A percentile compares a stretch with the other conserved stretches of the same genome.
phyloP scores from a whole-genome alignment of 2,888 invertebrate species.

The Heliconius ethilla region DNA sequence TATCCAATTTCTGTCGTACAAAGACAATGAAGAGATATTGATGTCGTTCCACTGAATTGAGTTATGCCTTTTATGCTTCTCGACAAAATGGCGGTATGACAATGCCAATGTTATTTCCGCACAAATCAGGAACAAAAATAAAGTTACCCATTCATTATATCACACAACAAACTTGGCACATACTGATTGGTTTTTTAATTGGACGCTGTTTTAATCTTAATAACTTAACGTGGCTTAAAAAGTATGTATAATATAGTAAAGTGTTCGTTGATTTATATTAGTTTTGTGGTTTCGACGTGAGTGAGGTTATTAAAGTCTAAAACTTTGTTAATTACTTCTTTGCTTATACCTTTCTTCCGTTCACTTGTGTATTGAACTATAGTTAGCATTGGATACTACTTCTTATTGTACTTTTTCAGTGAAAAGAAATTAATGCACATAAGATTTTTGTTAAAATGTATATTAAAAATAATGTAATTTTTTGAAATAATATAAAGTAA shows the following conservation, averaged over 20 bases:
- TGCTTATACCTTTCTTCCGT: no score
- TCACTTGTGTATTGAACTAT: no score
- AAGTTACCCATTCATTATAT: conserved; percentile 35
- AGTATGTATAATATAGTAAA: neutral
- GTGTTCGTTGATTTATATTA: neutral
- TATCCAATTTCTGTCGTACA: conserved; percentile 65
- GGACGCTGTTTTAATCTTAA: neutral
- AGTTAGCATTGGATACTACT: no score
- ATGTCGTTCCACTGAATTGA: conserved; percentile 52
- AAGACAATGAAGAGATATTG: conserved; percentile 66
- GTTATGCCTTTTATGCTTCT: conserved; percentile 44
- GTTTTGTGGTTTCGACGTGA: conserved; percentile 7
- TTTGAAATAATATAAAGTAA: no score
- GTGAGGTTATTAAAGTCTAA: neutral
- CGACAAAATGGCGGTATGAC: conserved; percentile 44
- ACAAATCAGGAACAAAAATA: conserved; percentile 43
- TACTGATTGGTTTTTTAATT: conserved; percentile 25
- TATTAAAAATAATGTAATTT: no score
- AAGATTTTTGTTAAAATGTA: no score
- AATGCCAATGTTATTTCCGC: conserved; percentile 45
- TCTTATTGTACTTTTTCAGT: no score
- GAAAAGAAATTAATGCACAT: no score
- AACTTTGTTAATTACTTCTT: neutral
- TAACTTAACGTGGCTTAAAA: neutral
- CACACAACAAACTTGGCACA: neutral